phyloP scores from a whole-genome alignment of 2,113 vertebrate species.

The Amazona vittata region DNA sequence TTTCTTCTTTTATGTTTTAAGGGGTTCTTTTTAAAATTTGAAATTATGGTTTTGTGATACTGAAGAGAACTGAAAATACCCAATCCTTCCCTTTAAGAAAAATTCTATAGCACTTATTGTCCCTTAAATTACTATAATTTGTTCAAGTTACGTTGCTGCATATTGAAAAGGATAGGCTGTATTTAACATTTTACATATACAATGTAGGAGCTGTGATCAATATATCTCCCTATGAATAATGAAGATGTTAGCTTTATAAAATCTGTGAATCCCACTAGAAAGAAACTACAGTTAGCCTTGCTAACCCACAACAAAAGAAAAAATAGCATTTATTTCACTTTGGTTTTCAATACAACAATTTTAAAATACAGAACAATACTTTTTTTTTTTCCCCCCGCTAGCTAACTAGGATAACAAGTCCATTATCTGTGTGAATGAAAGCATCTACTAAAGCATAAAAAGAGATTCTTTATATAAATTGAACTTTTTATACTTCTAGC shows the following conservation, averaged over 20 bases:
- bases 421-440: neutral
- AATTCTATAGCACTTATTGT: constrained; percentile 21
- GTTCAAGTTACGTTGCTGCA: constrained; percentile 24
- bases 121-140: constrained; percentile 69
- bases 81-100: constrained; percentile 26
- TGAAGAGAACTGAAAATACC: constrained; percentile 56
- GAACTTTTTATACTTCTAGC: neutral
- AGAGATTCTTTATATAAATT: neutral
- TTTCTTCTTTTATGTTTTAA: constrained; percentile 54
- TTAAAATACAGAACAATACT: constrained; percentile 43
- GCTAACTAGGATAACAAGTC: constrained; percentile 1
- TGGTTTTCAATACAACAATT: constrained; percentile 39
- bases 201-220: constrained; percentile 17
- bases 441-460: neutral
- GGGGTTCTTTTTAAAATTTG: constrained; percentile 53
- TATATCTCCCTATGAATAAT: constrained; percentile 1
- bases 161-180: constrained; percentile 45
- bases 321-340: constrained; percentile 46
- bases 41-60: constrained; percentile 55
- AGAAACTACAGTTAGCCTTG: constrained; percentile 21
- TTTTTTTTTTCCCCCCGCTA: neutral
- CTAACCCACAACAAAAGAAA: neutral
- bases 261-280: constrained; percentile 27
- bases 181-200: constrained; percentile 28
- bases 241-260: constrained; percentile 52